These are phyloP conservation scores for Centropyge bicolor DNA, from an alignment of 2,797 vertebrate genomes.

Conservation along the genomic window DNA sequence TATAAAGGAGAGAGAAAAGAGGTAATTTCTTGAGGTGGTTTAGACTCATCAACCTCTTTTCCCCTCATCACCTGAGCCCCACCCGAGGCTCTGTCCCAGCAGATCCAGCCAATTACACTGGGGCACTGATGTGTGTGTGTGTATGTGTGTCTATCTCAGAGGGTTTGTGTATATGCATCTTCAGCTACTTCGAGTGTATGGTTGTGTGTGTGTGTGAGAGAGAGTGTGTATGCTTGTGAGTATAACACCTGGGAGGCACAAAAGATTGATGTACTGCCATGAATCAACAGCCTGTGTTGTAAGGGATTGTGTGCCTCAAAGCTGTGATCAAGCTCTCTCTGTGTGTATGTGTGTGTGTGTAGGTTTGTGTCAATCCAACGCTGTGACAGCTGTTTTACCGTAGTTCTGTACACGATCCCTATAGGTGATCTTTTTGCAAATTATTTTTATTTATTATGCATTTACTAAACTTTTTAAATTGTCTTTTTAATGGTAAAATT, in stretches of 20 bases:
- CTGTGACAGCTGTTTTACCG: slow-evolving; percentile 56
- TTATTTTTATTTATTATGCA: slow-evolving; percentile 3
- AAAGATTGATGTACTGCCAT: slow-evolving; percentile 62
- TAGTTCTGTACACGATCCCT: slow-evolving; percentile 10
- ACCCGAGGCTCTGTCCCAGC: slow-evolving; percentile 49
- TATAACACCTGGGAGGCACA: slow-evolving; percentile 58
- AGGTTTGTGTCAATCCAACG: slow-evolving; percentile 20
- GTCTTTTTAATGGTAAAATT: too few relatives aligned
- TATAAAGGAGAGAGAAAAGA: slow-evolving; percentile 56
- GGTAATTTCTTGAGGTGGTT: slow-evolving; percentile 63
- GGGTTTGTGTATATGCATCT: slow-evolving; percentile 6
- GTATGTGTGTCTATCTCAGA: not conserved
- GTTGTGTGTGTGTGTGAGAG: slow-evolving; percentile 9
- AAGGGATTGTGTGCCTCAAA: slow-evolving; percentile 54
- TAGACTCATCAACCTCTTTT: slow-evolving; percentile 63
- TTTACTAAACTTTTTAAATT: too few relatives aligned
- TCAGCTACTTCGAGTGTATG: slow-evolving; percentile 14
- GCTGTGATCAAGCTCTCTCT: slow-evolving; percentile 31
- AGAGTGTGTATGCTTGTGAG: slow-evolving; percentile 15
- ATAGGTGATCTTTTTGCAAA: slow-evolving; percentile 16
- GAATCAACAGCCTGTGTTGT: slow-evolving; percentile 53
- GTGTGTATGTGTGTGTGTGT: slow-evolving; percentile 5
- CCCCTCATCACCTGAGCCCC: slow-evolving; percentile 65
- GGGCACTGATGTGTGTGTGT: slow-evolving; percentile 4
- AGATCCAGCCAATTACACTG: slow-evolving; percentile 45